phyloP scores from a whole-genome alignment of 37 sponge, comb jelly and placozoan genomes.

The Amphimedon queenslandica region DNA sequence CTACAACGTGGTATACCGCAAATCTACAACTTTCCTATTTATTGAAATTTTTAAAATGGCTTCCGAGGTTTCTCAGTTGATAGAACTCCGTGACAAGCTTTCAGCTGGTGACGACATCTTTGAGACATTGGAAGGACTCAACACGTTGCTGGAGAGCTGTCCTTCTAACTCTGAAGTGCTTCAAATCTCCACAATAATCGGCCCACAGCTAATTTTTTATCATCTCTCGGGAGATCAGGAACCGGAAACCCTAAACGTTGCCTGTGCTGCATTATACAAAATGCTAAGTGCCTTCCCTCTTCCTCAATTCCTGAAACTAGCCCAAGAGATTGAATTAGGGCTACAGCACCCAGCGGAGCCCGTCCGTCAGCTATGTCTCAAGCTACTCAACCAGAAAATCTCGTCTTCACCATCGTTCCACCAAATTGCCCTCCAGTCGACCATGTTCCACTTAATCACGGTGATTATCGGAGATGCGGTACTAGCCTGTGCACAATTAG shows the following conservation, averaged over 20 bases:
- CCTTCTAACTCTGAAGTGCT: conserved; percentile 9
- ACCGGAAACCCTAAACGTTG: conserved; percentile 4
- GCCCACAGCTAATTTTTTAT: conserved; percentile 32
- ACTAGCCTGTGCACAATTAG: conserved; percentile 42
- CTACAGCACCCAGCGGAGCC: conserved; percentile 35
- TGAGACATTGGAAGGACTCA: conserved; percentile 27
- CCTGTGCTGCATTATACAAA: conserved; percentile 45
- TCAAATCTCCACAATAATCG: conserved; percentile 1
- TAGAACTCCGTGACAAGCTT: neutral
- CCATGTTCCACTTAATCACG: conserved; percentile 61
- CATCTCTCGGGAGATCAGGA: neutral
- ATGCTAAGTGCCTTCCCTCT: conserved; percentile 33
- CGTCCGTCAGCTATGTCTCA: conserved; percentile 32
- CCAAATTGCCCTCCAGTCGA: conserved; percentile 27
- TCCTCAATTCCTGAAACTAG: conserved; percentile 3
- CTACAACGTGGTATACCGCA: too few species aligned
- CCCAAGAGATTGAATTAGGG: conserved; percentile 49
- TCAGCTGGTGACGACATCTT: conserved; percentile 10
- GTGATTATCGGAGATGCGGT: conserved; percentile 39
- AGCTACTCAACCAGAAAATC: conserved; percentile 2
- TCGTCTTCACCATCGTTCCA: neutral
- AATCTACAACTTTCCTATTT: too few species aligned
- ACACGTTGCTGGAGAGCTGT: conserved; percentile 36
- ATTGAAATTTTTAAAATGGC: neutral
- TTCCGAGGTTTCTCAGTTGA: neutral